A percentile compares a stretch with the other conserved stretches of the same genome.
Evolutionary conservation across 2,113 vertebrate genomes (phyloP).

Genomic region (Euleptes europaea): DNA sequence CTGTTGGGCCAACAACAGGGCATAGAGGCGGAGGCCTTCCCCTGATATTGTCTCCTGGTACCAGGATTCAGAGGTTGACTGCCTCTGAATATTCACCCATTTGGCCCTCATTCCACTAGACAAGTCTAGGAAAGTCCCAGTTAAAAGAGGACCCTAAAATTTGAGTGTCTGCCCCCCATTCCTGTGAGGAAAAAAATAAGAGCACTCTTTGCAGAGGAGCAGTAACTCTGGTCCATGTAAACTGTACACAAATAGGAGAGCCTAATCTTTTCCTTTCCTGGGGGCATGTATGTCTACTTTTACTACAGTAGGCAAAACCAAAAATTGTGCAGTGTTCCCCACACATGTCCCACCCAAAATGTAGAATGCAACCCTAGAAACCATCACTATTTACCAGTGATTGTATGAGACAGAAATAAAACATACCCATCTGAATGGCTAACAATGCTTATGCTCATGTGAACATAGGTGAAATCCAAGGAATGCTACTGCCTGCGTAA

Average conservation of each 20-base stretch:
- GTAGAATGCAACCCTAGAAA: neutral
- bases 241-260: neutral
- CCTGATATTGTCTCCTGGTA: too few relatives aligned
- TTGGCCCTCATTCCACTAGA: neutral
- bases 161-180: neutral
- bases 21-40: too few relatives aligned
- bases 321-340: neutral
- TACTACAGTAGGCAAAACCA: neutral
- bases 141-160: neutral
- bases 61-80: too few relatives aligned
- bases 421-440: neutral
- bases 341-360: neutral
- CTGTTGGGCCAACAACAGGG: too few relatives aligned
- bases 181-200: too few relatives aligned
- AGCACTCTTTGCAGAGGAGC: neutral
- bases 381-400: neutral
- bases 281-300: neutral
- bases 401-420: neutral
- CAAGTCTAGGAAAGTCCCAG: neutral
- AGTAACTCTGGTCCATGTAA: neutral
- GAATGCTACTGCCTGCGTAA: too few relatives aligned
- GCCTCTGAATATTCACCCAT: too few relatives aligned
- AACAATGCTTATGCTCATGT: neutral
- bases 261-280: neutral
- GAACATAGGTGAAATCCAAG: neutral